These are phyloP conservation scores for Arctopsyche grandis DNA, from an alignment of 1,140 invertebrate species.

Conservation along the genomic window DNA sequence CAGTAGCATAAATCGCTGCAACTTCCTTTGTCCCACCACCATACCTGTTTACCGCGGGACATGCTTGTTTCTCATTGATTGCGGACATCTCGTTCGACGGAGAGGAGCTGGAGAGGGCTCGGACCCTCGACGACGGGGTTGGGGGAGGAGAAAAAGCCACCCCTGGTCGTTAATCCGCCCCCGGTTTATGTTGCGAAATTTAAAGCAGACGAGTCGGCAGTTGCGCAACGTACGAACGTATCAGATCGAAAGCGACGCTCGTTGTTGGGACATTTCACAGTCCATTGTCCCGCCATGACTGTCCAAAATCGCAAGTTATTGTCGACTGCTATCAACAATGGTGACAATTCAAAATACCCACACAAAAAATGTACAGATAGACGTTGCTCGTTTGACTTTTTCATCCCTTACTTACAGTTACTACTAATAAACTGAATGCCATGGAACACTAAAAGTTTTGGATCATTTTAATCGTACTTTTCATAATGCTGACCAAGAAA, in stretches of 20 bases:
- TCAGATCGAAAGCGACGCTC: background rate
- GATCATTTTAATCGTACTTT: too few species aligned
- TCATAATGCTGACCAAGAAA: too few species aligned
- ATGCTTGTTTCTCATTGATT: slow-evolving; percentile 35
- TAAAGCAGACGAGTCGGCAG: background rate
- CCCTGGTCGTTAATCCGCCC: background rate
- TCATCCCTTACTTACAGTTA: too few species aligned
- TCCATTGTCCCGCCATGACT: background rate
- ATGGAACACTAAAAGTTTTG: too few species aligned
- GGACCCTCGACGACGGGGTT: background rate
- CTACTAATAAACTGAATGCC: too few species aligned
- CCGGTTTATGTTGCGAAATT: background rate
- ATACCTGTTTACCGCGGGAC: slow-evolving; percentile 31
- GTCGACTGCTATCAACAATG: background rate
- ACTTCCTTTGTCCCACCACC: slow-evolving; percentile 14
- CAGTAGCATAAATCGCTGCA: slow-evolving; percentile 4
- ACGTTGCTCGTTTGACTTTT: too few species aligned
- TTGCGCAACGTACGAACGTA: background rate
- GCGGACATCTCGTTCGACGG: background rate
- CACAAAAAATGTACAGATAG: too few species aligned
- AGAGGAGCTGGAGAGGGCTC: background rate
- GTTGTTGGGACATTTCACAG: background rate
- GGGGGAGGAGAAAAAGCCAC: background rate
- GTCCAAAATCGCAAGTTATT: background rate
- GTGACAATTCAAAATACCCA: too few species aligned